Base-by-base conservation (phyloP, 2,888 invertebrate species). In the Nasonia oneida region DNA sequence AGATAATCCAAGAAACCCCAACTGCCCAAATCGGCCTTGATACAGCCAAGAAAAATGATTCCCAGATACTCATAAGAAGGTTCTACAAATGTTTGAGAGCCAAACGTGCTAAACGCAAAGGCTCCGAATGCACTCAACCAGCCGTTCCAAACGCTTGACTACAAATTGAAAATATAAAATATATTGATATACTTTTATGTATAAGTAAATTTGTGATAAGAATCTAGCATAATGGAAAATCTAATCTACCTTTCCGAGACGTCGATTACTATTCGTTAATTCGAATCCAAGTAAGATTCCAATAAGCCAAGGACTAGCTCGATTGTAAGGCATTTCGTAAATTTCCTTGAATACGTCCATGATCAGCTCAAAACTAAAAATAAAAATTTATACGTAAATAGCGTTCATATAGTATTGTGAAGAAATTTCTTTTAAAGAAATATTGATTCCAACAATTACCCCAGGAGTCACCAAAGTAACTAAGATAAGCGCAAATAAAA, bases 1-100 rank as follows among this genome's bases (percentile, higher is more conserved):
- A 94, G 76, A 95, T 93, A 12, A 95, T 92, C 95, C 95, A 95
- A 61, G 91, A 92, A 14, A 95, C 88, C 5, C 93, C 93, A 4
- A 93, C 80, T 1, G 93, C 92, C 95, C 95, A 95, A 15, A 93
- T 91, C 15, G 94, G 93, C 85, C 94, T 90, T 71, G 93, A 91
- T 61, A 94, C 88, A 3, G 94, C 91, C 67, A 94, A 90, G 88
- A 94, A 95, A 67, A 93, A 86, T 18, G 92, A 91, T 73, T 93
- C 92, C 88, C 91, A 92, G 79, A 90, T 93, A 94, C 0, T 89
- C 88, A 84, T 93, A 93, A 75, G 91, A 23, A 23, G 23, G 88
- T 47, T 90, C 87, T 81, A 92, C 91, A 83, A 93, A 93, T 29
- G 89, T 78, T 67, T 86, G 86, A 8, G 83, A 84, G 0, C 88